phyloP scores from a whole-genome alignment of 2,113 vertebrate species.

The Ctenodactylus gundi region DNA sequence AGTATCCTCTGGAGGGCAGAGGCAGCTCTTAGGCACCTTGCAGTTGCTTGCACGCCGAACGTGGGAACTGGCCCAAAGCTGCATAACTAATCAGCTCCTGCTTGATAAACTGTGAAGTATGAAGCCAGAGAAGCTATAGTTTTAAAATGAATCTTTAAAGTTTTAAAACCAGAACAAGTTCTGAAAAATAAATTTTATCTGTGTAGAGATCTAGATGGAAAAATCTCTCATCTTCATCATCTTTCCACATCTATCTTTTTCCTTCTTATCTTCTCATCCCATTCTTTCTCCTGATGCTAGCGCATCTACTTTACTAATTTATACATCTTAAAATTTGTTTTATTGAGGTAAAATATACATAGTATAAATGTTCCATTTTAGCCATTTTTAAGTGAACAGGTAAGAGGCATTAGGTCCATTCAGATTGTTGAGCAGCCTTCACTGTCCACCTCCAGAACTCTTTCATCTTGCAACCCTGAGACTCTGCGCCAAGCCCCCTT shows the following conservation, averaged over 20 bases:
- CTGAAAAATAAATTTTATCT: background rate
- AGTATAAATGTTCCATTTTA: background rate
- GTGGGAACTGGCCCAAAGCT: background rate
- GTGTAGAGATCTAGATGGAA: background rate
- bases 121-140: background rate
- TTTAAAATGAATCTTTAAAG: background rate
- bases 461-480: background rate
- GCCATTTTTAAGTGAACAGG: background rate
- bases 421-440: too few species aligned
- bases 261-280: too few species aligned
- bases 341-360: background rate
- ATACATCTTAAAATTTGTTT: background rate
- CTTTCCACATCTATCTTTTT: background rate
- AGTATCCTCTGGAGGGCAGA: background rate
- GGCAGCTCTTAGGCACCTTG: too few species aligned
- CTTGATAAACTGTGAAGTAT: background rate
- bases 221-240: background rate
- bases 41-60: too few species aligned
- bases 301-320: background rate
- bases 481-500: background rate
- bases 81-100: too few species aligned
- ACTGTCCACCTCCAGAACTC: background rate
- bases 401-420: background rate
- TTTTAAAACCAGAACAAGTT: background rate
- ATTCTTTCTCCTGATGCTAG: background rate